Evolutionary conservation across 2,113 vertebrate genomes (phyloP).

Genomic region (Piliocolobus tephrosceles): DNA sequence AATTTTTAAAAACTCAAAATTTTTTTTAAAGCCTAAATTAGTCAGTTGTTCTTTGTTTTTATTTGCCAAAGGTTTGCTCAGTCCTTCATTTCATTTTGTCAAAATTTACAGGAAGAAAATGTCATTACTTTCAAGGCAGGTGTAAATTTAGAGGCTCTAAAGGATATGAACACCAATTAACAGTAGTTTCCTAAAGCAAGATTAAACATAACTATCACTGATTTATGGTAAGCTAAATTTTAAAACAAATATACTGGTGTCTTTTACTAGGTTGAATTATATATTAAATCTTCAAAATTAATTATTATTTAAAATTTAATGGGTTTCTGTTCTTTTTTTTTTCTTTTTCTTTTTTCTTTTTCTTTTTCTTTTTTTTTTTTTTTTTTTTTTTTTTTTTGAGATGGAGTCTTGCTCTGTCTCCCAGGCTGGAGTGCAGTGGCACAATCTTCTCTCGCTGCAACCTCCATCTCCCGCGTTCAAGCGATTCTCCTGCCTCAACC

Average conservation of each 20-base stretch:
- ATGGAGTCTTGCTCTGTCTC: too few species aligned
- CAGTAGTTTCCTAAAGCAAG: not conserved
- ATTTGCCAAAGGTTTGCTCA: not conserved
- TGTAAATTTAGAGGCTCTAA: not conserved
- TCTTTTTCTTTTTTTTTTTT: fast-evolving
- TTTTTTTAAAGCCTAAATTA: not conserved
- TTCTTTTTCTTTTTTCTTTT: too few species aligned
- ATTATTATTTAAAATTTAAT: not conserved
- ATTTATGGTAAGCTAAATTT: not conserved
- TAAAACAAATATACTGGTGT: not conserved
- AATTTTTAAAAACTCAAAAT: not conserved
- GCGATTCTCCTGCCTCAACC: too few species aligned
- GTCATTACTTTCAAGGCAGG: not conserved
- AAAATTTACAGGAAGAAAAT: not conserved
- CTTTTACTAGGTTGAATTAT: not conserved
- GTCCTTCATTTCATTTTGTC: not conserved
- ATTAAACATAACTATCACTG: not conserved
- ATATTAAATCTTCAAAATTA: conserved; percentile 25
- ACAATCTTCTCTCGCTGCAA: too few species aligned
- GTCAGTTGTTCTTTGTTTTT: not conserved
- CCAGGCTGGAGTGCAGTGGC: too few species aligned
- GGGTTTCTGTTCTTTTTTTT: not conserved
- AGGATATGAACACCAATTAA: not conserved
- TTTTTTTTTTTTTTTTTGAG: too few species aligned
- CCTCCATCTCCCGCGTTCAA: too few species aligned